Base-by-base conservation (phyloP, 2,797 vertebrate genomes). In the Columba guinea region DNA sequence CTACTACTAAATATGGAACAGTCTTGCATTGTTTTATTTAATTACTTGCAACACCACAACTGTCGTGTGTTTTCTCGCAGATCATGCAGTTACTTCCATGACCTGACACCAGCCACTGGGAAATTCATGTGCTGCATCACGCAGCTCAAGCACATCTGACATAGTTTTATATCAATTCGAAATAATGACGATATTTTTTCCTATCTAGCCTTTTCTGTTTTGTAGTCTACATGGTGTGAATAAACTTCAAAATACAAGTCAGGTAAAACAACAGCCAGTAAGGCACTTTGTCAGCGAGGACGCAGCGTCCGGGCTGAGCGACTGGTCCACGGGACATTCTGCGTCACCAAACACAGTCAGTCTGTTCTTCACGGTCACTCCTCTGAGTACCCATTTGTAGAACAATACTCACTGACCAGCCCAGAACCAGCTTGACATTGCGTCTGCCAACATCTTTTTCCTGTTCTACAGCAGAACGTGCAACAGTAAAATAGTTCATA, bases 271-370 rank as follows among this genome's bases (percentile, higher is more conserved):
- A 87, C 24, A 96, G 98, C 97, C 98, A 95, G 96, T 97, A 98
- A 98, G 98, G 98, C 98, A 98, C 98, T 98, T 98, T 78, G 87
- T 97, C 93, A 91, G 94, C 79, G 89, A 96, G 96, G 88, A 97
- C 69, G 81, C 34, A 60, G 91, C 73, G 87, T 87, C 81, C 96
- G 93, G 95, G 95, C 95, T 76, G 95, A 85, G 88, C 94, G 84
- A 75, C 13, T 24, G 75, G 81, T 56, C 64, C 3, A 84, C 80
- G 89, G 82, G 92, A 95, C 85, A 71, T 80, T 90, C 93, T 53
- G 32, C 13, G 6, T 62, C 52, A 37, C 60, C 34, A 11, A 51
- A 51, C 73, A 37, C 80, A 95, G 93, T 84, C 87, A 93, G 69
- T 64, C 69, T 71, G 5, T 71, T 93, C 65, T 9, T 81, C 75